Conservation (phyloP, 2,113 vertebrate species). For the Rhadina sibilatrix region DNA sequence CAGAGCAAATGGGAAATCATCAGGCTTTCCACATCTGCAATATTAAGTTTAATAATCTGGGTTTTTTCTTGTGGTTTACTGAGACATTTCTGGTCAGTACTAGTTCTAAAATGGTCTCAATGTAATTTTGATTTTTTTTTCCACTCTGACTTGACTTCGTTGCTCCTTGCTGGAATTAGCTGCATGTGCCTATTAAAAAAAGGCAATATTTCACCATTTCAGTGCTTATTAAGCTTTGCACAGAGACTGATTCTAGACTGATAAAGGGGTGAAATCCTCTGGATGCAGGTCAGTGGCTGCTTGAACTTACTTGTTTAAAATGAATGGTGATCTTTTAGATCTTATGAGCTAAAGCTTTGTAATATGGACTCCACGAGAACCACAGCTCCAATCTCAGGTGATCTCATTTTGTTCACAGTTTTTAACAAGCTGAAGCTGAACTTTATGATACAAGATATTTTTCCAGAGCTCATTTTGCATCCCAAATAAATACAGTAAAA, state of each 20-base stretch:
- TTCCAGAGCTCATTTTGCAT: background rate
- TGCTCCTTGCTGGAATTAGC: background rate
- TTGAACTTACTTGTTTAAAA: background rate
- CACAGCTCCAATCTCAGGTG: background rate
- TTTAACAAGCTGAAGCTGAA: background rate
- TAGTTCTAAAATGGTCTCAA: background rate
- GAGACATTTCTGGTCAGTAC: background rate
- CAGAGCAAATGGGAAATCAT: background rate
- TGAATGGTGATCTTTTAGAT: background rate
- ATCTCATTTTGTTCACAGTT: background rate
- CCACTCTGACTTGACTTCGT: background rate
- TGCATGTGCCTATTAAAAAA: background rate
- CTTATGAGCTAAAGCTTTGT: background rate
- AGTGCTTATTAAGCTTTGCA: background rate
- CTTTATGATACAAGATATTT: background rate
- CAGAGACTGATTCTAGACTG: background rate
- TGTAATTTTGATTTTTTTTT: background rate
- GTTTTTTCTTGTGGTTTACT: background rate
- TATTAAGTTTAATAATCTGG: background rate
- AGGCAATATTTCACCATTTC: background rate
- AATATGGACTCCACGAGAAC: rapidly evolving
- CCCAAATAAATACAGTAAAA: background rate
- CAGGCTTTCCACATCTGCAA: background rate
- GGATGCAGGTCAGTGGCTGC: background rate
- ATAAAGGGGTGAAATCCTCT: background rate